A percentile compares a stretch with the other conserved stretches of the same genome.
phyloP scores from a whole-genome alignment of 2,113 vertebrate genomes.

The Plecturocebus donacophilus region DNA sequence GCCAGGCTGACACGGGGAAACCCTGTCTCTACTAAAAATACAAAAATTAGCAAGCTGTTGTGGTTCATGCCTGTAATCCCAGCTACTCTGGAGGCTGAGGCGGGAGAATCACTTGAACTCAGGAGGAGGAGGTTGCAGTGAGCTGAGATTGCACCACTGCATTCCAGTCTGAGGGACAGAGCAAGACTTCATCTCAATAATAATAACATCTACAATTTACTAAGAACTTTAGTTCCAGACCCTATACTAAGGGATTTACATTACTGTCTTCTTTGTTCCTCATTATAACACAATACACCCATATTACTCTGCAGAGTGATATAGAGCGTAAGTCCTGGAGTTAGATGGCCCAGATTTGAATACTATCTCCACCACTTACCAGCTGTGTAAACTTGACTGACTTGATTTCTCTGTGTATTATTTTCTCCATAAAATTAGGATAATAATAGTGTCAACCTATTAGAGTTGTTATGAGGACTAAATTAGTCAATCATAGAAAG shows the following conservation, averaged over 20 bases:
- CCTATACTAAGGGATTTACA: background rate
- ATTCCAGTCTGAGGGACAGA: background rate
- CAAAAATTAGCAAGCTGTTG: background rate
- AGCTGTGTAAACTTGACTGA: background rate
- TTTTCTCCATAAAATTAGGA: background rate
- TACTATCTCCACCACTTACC: background rate
- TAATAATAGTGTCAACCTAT: background rate
- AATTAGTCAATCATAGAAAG: background rate
- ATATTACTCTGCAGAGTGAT: accelerated
- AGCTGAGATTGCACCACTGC: background rate
- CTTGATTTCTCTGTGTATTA: background rate
- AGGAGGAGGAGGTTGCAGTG: background rate
- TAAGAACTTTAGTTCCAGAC: too few relatives aligned
- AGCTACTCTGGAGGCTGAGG: background rate
- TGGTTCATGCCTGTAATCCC: too few relatives aligned
- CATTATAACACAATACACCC: background rate
- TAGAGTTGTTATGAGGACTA: background rate
- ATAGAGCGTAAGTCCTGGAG: background rate
- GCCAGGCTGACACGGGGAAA: background rate
- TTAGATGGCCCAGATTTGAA: background rate
- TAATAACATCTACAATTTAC: background rate
- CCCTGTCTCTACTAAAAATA: background rate
- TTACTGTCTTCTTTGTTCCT: background rate
- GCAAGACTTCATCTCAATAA: too few relatives aligned
- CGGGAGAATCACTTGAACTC: background rate